Evolutionary conservation across 2,113 vertebrate genomes (phyloP).

Genomic region (Cygnus buccinator): DNA sequence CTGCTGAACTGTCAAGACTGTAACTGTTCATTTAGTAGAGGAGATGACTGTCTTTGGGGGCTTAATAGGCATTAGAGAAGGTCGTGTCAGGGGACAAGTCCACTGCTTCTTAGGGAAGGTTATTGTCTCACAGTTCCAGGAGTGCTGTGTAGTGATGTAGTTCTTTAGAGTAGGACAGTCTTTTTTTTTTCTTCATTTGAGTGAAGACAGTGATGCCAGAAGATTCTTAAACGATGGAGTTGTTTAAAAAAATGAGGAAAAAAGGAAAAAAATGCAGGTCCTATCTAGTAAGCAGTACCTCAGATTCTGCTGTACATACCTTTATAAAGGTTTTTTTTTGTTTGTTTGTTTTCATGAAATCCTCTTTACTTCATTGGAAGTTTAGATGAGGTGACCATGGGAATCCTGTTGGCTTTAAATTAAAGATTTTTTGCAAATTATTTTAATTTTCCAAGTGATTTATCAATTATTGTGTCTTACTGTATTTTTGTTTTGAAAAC

Average conservation of each 20-base stretch:
- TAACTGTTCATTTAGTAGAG: background rate
- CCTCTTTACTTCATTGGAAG: background rate
- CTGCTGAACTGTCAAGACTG: background rate
- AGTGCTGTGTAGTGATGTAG: background rate
- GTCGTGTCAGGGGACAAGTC: background rate
- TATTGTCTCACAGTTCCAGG: rapidly evolving
- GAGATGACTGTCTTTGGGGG: background rate
- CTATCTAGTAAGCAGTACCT: background rate
- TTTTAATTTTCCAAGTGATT: background rate
- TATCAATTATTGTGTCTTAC: background rate
- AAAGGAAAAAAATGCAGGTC: background rate
- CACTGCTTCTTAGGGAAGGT: background rate
- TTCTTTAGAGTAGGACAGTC: background rate
- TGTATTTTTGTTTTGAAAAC: background rate
- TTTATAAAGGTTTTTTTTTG: background rate
- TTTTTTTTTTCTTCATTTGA: background rate
- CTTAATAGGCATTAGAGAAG: background rate
- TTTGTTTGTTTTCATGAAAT: background rate
- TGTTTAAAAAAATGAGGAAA: background rate
- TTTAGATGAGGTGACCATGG: background rate
- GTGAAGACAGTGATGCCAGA: background rate
- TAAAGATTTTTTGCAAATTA: background rate
- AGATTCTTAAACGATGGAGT: background rate
- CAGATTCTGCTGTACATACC: background rate
- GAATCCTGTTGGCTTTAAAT: background rate